phyloP scores from a whole-genome alignment of 1,140 invertebrate genomes.

The Cryptotermes secundus region DNA sequence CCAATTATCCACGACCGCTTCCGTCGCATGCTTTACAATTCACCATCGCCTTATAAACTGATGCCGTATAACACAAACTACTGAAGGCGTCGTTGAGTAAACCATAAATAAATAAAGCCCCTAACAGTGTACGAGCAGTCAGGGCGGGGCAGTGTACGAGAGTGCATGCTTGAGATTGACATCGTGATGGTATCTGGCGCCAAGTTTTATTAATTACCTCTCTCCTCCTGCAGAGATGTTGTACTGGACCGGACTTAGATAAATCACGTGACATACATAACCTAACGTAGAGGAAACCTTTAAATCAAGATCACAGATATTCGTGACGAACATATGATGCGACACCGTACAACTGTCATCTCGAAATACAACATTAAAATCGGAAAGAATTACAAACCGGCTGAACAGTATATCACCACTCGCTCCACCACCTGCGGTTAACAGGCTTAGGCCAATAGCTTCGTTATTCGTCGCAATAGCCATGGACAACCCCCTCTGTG shows the following conservation, averaged over 20 bases:
- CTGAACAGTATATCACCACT: not conserved
- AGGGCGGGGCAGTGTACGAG: slow-evolving; percentile 5
- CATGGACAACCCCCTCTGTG: too few relatives aligned
- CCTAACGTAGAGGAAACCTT: not conserved
- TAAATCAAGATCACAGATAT: slow-evolving; percentile 8
- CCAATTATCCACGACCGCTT: too few relatives aligned
- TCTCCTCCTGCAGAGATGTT: not conserved
- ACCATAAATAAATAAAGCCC: too few relatives aligned
- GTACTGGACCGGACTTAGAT: not conserved
- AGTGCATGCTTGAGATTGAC: slow-evolving; percentile 9
- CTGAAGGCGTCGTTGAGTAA: too few relatives aligned
- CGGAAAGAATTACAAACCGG: not conserved
- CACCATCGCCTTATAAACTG: too few relatives aligned
- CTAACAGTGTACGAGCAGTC: not conserved
- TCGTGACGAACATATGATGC: slow-evolving; percentile 5
- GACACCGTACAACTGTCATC: not conserved
- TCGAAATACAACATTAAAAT: not conserved
- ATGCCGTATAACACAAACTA: too few relatives aligned
- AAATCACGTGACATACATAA: slow-evolving; percentile 10
- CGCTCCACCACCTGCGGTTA: not conserved
- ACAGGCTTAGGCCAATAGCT: not conserved
- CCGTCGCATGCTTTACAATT: too few relatives aligned
- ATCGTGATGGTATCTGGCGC: not conserved
- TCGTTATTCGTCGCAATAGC: not conserved
- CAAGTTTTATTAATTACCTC: slow-evolving; percentile 4